phyloP scores from a whole-genome alignment of 2,797 vertebrate species.

The Arnoldichthys spilopterus region DNA sequence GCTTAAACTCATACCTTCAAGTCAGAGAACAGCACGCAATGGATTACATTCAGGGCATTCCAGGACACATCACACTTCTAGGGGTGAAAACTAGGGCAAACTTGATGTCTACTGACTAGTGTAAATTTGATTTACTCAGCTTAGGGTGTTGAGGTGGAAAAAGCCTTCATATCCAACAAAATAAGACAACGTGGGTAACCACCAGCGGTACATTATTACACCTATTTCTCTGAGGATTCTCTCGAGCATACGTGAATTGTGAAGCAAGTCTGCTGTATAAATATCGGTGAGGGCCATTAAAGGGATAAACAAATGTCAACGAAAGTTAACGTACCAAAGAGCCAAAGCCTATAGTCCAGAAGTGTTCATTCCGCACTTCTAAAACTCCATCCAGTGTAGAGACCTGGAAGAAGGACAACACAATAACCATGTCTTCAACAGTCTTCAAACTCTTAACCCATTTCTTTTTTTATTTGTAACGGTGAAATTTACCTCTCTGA shows the following conservation, averaged over 20 bases:
- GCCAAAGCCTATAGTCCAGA: constrained; percentile 97
- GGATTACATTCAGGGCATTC: not conserved
- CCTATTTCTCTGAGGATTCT: not conserved
- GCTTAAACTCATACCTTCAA: too few relatives aligned
- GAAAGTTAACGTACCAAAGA: constrained; percentile 84
- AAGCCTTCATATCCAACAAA: not conserved
- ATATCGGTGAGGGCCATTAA: not conserved
- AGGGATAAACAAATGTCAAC: not conserved
- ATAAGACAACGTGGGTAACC: not conserved
- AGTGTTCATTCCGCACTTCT: constrained; percentile 96
- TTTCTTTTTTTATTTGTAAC: not conserved
- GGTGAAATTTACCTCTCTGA: constrained; percentile 85
- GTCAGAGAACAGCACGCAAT: not conserved
- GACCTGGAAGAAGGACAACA: constrained; percentile 78
- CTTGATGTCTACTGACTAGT: not conserved
- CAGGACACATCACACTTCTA: not conserved
- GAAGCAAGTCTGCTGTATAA: not conserved
- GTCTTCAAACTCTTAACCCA: not conserved
- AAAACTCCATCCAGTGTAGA: constrained; percentile 96
- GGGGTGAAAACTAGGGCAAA: not conserved
- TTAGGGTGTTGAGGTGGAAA: not conserved
- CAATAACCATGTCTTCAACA: not conserved
- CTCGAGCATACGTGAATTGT: too few relatives aligned
- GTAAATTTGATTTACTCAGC: not conserved
- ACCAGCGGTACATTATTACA: not conserved